A percentile compares a stretch with the other conserved stretches of the same genome.
Evolutionary conservation across 2,888 invertebrate genomes (phyloP).

Genomic region (Noctua fimbriata): DNA sequence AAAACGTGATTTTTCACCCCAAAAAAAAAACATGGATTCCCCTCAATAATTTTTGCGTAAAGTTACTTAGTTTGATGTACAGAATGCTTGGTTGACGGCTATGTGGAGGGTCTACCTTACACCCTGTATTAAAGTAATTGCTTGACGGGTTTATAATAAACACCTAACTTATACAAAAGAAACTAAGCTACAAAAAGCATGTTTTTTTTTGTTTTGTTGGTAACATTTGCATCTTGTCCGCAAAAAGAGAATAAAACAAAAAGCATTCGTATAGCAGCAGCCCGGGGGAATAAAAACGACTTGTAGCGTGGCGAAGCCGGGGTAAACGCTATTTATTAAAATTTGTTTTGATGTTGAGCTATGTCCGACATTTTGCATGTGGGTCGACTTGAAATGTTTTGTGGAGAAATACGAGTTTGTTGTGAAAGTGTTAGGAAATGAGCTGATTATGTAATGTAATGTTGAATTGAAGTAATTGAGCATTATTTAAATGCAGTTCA

Average conservation of each 20-base stretch:
- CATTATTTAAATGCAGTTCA: background rate
- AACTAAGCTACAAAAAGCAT: background rate
- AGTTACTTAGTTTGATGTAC: no score
- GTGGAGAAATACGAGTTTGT: background rate
- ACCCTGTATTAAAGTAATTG: background rate
- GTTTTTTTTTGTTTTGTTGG: background rate
- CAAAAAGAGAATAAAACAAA: slow-evolving; percentile 32
- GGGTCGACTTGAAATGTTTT: slow-evolving; percentile 29
- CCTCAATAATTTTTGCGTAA: no score
- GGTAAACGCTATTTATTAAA: slow-evolving; percentile 53
- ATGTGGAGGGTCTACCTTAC: no score
- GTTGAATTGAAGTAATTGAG: background rate
- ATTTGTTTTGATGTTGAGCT: slow-evolving; percentile 59
- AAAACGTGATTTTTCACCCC: no score
- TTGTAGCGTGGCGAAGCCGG: slow-evolving; percentile 3
- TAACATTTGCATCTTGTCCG: slow-evolving; percentile 31
- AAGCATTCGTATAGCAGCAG: slow-evolving; percentile 22
- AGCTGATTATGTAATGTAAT: background rate
- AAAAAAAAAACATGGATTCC: no score
- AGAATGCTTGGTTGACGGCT: no score
- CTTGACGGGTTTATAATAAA: background rate
- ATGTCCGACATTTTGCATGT: slow-evolving; percentile 49
- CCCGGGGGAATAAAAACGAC: slow-evolving; percentile 50
- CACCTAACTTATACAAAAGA: background rate
- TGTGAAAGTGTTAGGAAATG: background rate